Conservation (phyloP, 2,113 vertebrate genomes). For the Sylvia atricapilla region DNA sequence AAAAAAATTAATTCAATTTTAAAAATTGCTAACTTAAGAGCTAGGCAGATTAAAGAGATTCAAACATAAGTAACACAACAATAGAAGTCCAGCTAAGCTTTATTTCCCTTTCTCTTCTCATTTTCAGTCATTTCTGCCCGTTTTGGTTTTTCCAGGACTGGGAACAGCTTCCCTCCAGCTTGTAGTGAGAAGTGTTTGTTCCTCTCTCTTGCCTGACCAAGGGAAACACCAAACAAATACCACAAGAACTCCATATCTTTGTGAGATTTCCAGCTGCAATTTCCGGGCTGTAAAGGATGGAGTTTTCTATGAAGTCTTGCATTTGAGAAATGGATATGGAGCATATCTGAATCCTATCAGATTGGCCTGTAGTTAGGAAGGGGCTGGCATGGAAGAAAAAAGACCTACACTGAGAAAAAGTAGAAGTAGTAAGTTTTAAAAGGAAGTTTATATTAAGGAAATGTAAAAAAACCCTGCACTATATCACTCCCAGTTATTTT, state of each 20-base stretch:
- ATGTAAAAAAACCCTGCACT: neutral
- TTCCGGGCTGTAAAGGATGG: neutral
- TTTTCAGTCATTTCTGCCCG: neutral
- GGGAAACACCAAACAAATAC: neutral
- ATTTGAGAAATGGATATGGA: neutral
- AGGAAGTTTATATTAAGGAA: neutral
- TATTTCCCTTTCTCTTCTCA: neutral
- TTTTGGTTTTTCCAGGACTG: neutral
- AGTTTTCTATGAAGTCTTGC: neutral
- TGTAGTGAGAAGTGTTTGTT: neutral
- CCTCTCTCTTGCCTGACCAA: neutral
- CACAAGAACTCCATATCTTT: neutral
- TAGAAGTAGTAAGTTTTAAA: neutral
- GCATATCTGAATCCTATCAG: neutral
- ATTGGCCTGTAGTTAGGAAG: neutral
- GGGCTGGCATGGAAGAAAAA: neutral
- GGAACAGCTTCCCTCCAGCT: neutral
- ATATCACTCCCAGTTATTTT: neutral
- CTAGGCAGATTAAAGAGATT: neutral
- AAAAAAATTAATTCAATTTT: neutral
- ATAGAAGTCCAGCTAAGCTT: neutral
- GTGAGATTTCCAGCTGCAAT: neutral
- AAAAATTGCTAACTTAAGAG: neutral
- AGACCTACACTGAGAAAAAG: neutral
- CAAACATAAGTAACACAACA: neutral